Base-by-base conservation (phyloP, 92 coral and sea anemone genomes). In the Actinostola sp. region DNA sequence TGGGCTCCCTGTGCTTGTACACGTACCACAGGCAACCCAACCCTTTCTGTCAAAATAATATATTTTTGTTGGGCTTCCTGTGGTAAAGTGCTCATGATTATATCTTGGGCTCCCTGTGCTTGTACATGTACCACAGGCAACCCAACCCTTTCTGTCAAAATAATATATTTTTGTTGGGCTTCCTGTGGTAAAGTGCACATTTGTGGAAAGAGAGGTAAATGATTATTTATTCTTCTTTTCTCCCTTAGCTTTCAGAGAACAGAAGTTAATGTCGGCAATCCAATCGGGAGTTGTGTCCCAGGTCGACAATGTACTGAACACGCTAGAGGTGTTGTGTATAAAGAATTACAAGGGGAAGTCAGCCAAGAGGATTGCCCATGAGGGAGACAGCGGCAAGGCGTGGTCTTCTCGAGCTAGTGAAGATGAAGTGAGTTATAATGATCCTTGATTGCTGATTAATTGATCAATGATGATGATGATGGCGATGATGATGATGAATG, bases 241-340 rank as follows among this genome's bases (percentile, higher is more conserved):
- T 26, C 30, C 59, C 4, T 23, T 44, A 92, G 97, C 83, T 26
- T 92, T 92, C 83, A 85, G 71, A 65, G 86, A 84, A 30, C 91
- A 84, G 48, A 60, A 29, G 17, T 61, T 92, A 58, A 46, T 92
- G 41, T 84, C 86, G 10, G 91, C 97, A 50, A 89, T 92, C 34
- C 97, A 92, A 69, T 88, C 97, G 14, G 97, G 97, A 12, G 36
- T 85, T 11, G 75, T 89, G 36, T 70, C 75, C 42, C 79, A 77
- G 50, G 89, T 88, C 27, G 71, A 70, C 29, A 77, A 73, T 15
- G 80, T 86, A 19, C 39, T 92, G 16, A 66, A 81, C 36, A 55
- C 52, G 56, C 80, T 92, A 5, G 89, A 92, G 70, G 41, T 23
- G 27, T 34, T 84, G 27, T 73, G 70, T 43, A 63, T 24, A 53